Conservation (phyloP, 2,888 invertebrate species). For the Tetragonula carbonaria region DNA sequence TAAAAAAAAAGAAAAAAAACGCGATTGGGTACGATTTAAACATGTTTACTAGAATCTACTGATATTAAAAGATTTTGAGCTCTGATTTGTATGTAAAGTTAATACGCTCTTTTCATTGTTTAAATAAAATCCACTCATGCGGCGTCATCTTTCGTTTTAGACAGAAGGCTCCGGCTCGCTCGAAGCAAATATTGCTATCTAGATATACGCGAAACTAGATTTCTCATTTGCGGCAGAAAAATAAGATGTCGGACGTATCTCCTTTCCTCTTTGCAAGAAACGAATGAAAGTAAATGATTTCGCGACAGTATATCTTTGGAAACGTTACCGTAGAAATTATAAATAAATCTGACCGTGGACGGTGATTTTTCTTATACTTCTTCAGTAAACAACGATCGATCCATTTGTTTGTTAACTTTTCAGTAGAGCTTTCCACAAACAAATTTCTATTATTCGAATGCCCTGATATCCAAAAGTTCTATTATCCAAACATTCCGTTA, state of each 20-base stretch:
- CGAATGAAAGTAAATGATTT: constrained; percentile 25
- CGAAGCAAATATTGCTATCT: constrained; percentile 34
- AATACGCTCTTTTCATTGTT: constrained; percentile 29
- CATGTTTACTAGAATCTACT: neutral
- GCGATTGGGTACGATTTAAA: neutral
- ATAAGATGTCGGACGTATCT: constrained; percentile 18
- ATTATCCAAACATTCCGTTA: too few species aligned
- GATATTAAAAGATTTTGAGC: neutral
- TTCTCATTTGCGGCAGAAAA: constrained; percentile 36
- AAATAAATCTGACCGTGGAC: neutral
- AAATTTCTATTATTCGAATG: too few species aligned
- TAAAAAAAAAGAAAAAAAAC: neutral
- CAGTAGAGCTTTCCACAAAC: too few species aligned
- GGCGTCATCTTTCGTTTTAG: constrained; percentile 23
- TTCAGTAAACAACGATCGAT: neutral
- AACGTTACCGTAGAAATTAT: neutral
- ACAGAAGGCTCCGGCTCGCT: constrained; percentile 13
- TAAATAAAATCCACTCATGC: constrained; percentile 35
- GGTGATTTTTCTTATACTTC: neutral
- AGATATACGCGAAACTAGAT: constrained; percentile 45
- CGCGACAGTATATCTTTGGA: neutral
- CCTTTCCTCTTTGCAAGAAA: constrained; percentile 6
- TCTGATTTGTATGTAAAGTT: neutral
- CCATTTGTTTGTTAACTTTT: too few species aligned
- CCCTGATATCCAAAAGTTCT: too few species aligned